These are phyloP conservation scores for Zoanthus gigantus DNA, from an alignment of 92 coral and sea anemone genomes.

Conservation along the genomic window DNA sequence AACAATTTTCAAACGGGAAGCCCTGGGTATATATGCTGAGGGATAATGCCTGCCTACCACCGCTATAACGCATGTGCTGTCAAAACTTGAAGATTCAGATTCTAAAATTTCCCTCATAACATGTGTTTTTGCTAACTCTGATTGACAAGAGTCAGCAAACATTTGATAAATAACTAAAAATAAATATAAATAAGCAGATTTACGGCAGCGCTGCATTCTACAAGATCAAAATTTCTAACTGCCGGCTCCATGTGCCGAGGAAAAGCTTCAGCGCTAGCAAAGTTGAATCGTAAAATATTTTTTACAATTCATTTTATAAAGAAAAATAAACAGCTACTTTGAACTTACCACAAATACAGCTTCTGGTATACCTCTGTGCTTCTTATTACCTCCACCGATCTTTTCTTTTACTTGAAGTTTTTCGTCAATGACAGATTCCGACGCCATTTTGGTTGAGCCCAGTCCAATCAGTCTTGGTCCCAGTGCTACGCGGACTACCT, in stretches of 20 bases:
- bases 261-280: background rate
- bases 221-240: background rate
- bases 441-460: slow-evolving; percentile 80
- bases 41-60: too few relatives aligned
- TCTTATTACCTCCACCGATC: slow-evolving; percentile 58
- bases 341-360: slow-evolving; percentile 89
- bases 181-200: background rate
- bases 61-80: too few relatives aligned
- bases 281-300: slow-evolving; percentile 11
- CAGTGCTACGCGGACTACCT: background rate
- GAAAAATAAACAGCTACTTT: background rate
- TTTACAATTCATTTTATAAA: background rate
- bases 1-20: too few relatives aligned
- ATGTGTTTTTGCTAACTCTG: too few relatives aligned
- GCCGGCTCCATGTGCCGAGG: background rate
- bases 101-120: too few relatives aligned
- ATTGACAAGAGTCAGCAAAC: too few relatives aligned
- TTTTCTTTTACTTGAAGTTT: slow-evolving; percentile 45
- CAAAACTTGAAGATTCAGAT: too few relatives aligned
- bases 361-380: slow-evolving; percentile 97
- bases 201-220: background rate
- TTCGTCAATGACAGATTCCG: slow-evolving; percentile 38
- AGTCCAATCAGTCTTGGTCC: background rate
- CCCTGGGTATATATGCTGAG: too few relatives aligned
- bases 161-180: background rate